Percentiles rank a stretch among this genome's conserved stretches.
These are phyloP conservation scores for Aromia moschata DNA, from an alignment of 2,888 invertebrate species.

Conservation along the genomic window DNA sequence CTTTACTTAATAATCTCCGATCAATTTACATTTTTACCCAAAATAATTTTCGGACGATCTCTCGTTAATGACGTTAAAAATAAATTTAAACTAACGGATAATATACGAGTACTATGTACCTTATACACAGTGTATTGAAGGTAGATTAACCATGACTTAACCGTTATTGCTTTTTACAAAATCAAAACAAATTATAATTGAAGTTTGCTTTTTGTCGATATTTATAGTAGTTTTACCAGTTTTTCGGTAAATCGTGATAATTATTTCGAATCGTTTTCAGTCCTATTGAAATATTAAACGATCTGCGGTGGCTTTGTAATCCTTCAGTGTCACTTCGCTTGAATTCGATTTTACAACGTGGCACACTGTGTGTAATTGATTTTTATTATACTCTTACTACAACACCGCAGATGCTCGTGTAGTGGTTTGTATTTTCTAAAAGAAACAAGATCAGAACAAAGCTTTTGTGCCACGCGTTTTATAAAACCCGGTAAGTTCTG, in stretches of 20 bases:
- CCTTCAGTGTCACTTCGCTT: constrained; percentile 9
- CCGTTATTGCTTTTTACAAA: constrained; percentile 26
- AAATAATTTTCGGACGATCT: constrained; percentile 1
- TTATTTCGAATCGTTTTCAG: constrained; percentile 14
- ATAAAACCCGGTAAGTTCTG: too few relatives aligned
- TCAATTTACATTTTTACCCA: constrained; percentile 10
- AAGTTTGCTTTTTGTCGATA: constrained; percentile 21
- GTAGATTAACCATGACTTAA: constrained; percentile 31
- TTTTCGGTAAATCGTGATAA: constrained; percentile 11
- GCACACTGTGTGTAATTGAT: constrained; percentile 9
- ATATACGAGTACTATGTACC: constrained; percentile 3
- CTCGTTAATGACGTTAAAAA: background rate
- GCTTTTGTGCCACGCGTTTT: too few relatives aligned
- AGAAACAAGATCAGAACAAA: too few relatives aligned
- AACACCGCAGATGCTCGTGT: background rate
- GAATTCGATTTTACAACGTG: constrained; percentile 1
- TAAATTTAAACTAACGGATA: constrained; percentile 17
- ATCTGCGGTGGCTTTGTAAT: constrained; percentile 15
- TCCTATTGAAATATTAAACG: constrained; percentile 16
- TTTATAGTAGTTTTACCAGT: constrained; percentile 12
- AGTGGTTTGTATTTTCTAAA: background rate
- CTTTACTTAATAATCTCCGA: constrained; percentile 4
- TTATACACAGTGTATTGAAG: constrained; percentile 13
- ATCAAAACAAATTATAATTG: constrained; percentile 26
- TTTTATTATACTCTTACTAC: background rate